Conservation (phyloP, 2,888 invertebrate species). For the Aquatica leii region DNA sequence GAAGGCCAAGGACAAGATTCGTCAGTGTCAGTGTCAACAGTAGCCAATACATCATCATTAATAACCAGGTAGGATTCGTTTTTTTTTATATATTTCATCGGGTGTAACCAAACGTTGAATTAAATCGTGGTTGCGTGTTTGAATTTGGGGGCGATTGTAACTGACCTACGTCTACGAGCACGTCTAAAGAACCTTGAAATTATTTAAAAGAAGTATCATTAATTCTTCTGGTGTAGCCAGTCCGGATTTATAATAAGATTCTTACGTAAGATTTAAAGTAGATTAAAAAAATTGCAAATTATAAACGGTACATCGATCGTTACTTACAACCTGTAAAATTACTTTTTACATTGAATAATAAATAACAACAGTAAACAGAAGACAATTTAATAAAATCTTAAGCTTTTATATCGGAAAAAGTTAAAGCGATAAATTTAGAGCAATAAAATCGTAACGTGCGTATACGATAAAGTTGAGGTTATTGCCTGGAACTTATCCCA, state of each 20-base stretch:
- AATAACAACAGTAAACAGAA: too few species aligned
- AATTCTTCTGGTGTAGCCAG: too few species aligned
- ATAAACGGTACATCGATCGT: too few species aligned
- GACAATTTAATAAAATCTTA: too few species aligned
- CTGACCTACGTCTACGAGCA: conserved; percentile 4
- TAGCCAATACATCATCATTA: conserved; percentile 19
- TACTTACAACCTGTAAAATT: too few species aligned
- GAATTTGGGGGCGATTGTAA: conserved; percentile 4
- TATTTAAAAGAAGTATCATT: too few species aligned
- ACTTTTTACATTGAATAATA: too few species aligned
- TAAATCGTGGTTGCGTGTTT: not conserved
- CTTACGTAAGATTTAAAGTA: too few species aligned
- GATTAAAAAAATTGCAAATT: too few species aligned
- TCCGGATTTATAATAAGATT: too few species aligned
- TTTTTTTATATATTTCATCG: not conserved
- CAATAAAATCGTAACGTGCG: conserved; percentile 22
- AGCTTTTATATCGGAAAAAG: too few species aligned
- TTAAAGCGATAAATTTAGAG: conserved; percentile 18
- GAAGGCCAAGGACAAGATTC: conserved; percentile 56
- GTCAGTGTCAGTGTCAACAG: conserved; percentile 55
- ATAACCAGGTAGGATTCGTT: conserved; percentile 39
- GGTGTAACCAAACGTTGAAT: not conserved
- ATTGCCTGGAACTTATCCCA: conserved; percentile 20
- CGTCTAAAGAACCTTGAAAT: not conserved
- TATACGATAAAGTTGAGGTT: conserved; percentile 25